A percentile compares a stretch with the other conserved stretches of the same genome.
These are phyloP conservation scores for Trichomycterus rosablanca DNA, from an alignment of 2,113 vertebrate genomes.

Conservation along the genomic window DNA sequence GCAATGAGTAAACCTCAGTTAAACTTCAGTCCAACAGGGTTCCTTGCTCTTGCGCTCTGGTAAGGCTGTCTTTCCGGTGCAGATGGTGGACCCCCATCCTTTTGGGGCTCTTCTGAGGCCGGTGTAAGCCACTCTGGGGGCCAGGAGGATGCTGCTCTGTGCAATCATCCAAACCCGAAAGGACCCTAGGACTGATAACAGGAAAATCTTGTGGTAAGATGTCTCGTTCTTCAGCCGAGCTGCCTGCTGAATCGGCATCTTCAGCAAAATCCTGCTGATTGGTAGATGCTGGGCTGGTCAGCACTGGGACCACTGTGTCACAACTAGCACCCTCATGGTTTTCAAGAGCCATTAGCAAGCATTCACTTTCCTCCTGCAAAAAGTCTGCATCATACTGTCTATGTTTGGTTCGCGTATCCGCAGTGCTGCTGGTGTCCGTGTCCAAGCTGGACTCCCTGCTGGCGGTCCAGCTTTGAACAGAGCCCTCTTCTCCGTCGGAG, in stretches of 20 bases:
- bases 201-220: constrained; percentile 65
- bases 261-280: constrained; percentile 63
- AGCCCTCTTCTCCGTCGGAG: constrained; percentile 77
- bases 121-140: constrained; percentile 42
- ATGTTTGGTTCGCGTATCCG: constrained; percentile 58
- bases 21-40: constrained; percentile 88
- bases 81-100: constrained; percentile 96
- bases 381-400: constrained; percentile 67
- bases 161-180: constrained; percentile 51
- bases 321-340: constrained; percentile 42
- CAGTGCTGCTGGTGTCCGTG: constrained; percentile 67
- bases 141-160: constrained; percentile 54
- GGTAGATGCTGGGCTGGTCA: constrained; percentile 38
- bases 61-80: constrained; percentile 94
- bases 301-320: constrained; percentile 50
- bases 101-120: constrained; percentile 87
- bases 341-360: constrained; percentile 63
- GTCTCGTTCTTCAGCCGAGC: constrained; percentile 74
- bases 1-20: background rate
- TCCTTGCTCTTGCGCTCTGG: constrained; percentile 91
- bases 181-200: constrained; percentile 51
- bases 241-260: constrained; percentile 61
- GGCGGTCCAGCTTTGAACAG: constrained; percentile 73
- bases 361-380: constrained; percentile 69
- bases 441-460: constrained; percentile 79